Evolutionary conservation across 2,113 vertebrate species (phyloP).

Genomic region (Neolamprologus falcicula): DNA sequence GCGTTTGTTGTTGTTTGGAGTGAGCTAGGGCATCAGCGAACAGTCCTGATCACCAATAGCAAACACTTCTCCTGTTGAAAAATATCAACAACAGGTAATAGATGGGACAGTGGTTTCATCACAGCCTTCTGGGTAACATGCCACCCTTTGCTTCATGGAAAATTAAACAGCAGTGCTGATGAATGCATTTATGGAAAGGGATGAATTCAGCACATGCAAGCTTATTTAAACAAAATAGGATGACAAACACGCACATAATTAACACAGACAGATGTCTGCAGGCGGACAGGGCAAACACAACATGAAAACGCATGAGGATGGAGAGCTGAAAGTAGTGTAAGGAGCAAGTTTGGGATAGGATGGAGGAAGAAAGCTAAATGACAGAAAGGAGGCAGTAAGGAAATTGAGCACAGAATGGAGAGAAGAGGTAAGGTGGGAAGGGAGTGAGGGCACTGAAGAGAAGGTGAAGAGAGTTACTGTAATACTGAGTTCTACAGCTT

Average conservation of each 20-base stretch:
- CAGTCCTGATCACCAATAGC: not conserved
- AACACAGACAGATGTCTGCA: not conserved
- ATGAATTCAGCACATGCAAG: not conserved
- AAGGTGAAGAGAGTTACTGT: not conserved
- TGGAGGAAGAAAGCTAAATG: not conserved
- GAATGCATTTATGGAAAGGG: not conserved
- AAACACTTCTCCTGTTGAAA: not conserved
- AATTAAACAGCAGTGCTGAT: not conserved
- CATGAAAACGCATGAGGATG: not conserved
- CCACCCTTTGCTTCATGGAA: not conserved
- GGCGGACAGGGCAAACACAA: not conserved
- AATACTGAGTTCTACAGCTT: not conserved
- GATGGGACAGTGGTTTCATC: not conserved
- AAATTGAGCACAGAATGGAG: not conserved
- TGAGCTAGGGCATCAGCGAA: not conserved
- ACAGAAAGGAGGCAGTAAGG: not conserved
- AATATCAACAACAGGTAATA: not conserved
- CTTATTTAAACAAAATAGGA: not conserved
- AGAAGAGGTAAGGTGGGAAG: not conserved
- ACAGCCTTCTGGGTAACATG: not conserved
- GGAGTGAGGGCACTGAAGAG: not conserved
- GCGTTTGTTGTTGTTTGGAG: not conserved
- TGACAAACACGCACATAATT: not conserved
- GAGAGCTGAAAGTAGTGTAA: not conserved
- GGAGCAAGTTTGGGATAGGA: not conserved